Evolutionary conservation across 2,113 vertebrate species (phyloP), one percentile per base, ranked within the genome.

Genomic region (Mustela nigripes): DNA sequence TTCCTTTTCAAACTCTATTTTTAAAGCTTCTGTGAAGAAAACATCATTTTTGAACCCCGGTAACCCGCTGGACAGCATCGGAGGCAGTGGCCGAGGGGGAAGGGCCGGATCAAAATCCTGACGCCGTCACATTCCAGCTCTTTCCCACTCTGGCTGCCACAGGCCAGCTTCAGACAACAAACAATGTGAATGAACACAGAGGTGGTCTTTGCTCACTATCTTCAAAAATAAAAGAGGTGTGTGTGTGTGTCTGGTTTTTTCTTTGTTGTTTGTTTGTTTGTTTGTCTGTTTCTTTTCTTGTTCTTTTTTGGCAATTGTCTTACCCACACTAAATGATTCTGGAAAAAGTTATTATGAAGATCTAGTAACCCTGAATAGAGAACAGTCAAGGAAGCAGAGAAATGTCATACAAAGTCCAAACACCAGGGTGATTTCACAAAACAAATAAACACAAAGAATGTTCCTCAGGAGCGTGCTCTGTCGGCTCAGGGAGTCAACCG

Each of bases 1-100:
- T 65, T 97, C n/a, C 91, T 83, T 78, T 79, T 58, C 39, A 96
- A 93, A 73, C 11, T 45, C 56, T 79, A 39, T 69, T 90, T 96
- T 94, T 74, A 92, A 95, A 90, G 45, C 22, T 60, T 94, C 73
- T 86, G 8, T 84, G 67, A 92, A 89, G 31, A 73, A 92, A 83
- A 71, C 14, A 45, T 82, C 15, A 50, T 1, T 56, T 89, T 36
- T 93, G 69, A 94, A 88, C 92, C 81, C 69, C 11, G 24, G 19
- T 65, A 81, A 90, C 36, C 62, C 78, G 18, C 60, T 58, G 19
- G 42, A 48, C 28, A 33, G 48, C 8, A 5, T 67, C 69, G 56
- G n/a, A 85, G 67, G 65, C 53, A 28, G 63, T 36, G 50, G 53
- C 33, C 69, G 31, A 1, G 2, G 22, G 9, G 71, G 18, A 78